phyloP scores from a whole-genome alignment of 2,888 invertebrate species.

The Sympetrum striolatum region DNA sequence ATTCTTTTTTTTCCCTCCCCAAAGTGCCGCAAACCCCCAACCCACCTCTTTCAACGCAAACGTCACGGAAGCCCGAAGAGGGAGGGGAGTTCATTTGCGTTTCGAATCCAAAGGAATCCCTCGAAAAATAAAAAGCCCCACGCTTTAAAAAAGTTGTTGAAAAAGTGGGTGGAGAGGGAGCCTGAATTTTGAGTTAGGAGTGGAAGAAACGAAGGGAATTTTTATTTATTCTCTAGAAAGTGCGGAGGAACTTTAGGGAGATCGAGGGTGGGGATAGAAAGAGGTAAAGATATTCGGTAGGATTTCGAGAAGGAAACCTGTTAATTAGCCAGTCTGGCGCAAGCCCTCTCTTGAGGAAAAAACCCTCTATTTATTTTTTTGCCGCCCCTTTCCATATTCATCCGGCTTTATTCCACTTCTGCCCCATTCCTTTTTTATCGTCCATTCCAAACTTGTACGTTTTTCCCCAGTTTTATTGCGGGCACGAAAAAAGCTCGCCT shows the following conservation, averaged over 20 bases:
- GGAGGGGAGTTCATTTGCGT: background rate
- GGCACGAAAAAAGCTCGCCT: too few relatives aligned
- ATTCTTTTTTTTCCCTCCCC: background rate
- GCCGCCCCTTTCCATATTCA: background rate
- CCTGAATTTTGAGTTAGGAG: background rate
- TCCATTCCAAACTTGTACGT: background rate
- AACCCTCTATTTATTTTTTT: background rate
- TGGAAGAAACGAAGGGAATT: background rate
- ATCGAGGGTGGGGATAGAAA: background rate
- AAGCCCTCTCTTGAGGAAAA: background rate
- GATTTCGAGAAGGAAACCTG: slow-evolving; percentile 20
- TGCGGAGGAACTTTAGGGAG: background rate
- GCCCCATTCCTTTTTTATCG: background rate
- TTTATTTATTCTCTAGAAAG: background rate
- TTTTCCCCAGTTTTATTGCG: background rate
- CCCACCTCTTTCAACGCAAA: background rate
- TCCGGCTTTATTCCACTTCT: background rate
- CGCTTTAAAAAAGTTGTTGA: background rate
- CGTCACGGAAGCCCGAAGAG: background rate
- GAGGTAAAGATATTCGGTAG: background rate
- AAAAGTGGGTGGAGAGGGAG: background rate
- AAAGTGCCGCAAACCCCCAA: background rate
- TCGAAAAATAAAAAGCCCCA: background rate
- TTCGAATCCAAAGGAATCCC: background rate
- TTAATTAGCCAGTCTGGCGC: slow-evolving; percentile 39